A percentile compares a stretch with the other conserved stretches of the same genome.
phyloP scores from a whole-genome alignment of 2,888 invertebrate species.

The Tipula helvola region DNA sequence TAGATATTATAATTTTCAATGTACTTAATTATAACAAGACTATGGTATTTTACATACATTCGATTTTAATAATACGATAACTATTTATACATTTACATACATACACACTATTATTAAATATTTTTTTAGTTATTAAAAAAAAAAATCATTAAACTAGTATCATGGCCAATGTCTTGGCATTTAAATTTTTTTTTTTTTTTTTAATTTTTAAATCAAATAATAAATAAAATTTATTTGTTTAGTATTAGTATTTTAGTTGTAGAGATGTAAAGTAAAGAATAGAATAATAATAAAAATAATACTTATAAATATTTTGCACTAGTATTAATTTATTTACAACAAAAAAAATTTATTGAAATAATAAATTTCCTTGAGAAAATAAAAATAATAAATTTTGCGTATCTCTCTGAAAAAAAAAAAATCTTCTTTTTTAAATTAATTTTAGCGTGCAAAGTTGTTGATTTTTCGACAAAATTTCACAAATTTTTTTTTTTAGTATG shows the following conservation, averaged over 20 bases:
- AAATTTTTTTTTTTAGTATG: not conserved
- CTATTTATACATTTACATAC: not conserved
- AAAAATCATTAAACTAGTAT: conserved; percentile 8
- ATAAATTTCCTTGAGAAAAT: not conserved
- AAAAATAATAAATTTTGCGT: not conserved
- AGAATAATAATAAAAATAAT: not conserved
- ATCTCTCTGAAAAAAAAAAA: not conserved
- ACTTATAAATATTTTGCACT: not conserved
- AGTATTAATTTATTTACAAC: not conserved
- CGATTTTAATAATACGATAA: not conserved
- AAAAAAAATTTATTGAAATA: not conserved
- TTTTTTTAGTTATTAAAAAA: conserved; percentile 1
- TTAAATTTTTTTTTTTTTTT: not conserved
- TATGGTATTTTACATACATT: not conserved
- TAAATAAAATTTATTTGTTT: not conserved
- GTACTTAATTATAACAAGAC: not conserved
- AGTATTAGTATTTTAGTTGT: not conserved
- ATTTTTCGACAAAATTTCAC: not conserved
- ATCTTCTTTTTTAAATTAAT: not conserved
- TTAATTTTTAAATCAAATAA: not conserved
- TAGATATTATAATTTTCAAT: not conserved
- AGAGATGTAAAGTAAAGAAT: not conserved
- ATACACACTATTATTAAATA: not conserved
- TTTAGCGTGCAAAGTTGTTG: not conserved
- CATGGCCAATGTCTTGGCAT: conserved; percentile 12